phyloP scores from a whole-genome alignment of 2,797 vertebrate genomes.

The Semotilus atromaculatus region DNA sequence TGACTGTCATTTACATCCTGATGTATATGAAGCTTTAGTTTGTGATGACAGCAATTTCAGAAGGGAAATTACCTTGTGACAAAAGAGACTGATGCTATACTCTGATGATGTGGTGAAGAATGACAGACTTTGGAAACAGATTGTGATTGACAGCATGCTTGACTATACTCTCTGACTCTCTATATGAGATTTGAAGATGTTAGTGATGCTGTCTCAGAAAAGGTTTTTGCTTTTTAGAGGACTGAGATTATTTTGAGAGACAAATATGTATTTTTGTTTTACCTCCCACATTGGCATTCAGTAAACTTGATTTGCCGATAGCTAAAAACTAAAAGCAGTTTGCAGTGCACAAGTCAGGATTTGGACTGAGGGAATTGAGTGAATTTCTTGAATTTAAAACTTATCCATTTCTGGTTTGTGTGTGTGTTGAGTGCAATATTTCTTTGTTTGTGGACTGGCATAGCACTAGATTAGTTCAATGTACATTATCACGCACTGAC shows the following conservation, averaged over 20 bases:
- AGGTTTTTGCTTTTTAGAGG: neutral
- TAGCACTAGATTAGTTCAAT: neutral
- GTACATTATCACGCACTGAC: slow-evolving; percentile 28
- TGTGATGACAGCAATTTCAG: slow-evolving; percentile 54
- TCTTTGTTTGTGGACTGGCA: neutral
- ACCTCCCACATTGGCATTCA: neutral
- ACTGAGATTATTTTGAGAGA: slow-evolving; percentile 30
- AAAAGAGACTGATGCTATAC: slow-evolving; percentile 32
- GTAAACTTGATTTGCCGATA: slow-evolving; percentile 23
- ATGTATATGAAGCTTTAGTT: slow-evolving; percentile 43
- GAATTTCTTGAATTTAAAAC: slow-evolving; percentile 18
- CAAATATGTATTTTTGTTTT: neutral
- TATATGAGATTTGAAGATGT: neutral
- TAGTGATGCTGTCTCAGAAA: slow-evolving; percentile 17
- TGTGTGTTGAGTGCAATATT: slow-evolving; percentile 4
- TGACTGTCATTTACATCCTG: slow-evolving; percentile 55
- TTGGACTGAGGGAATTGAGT: slow-evolving; percentile 19
- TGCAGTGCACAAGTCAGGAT: slow-evolving; percentile 13
- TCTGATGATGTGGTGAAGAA: slow-evolving; percentile 1
- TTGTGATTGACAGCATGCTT: slow-evolving; percentile 50
- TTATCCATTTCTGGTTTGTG: neutral
- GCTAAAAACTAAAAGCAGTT: slow-evolving; percentile 31
- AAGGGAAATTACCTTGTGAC: slow-evolving; percentile 48
- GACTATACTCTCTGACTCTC: neutral
- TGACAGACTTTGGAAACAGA: neutral